Evolutionary conservation across 2,888 invertebrate genomes (phyloP).

Genomic region (Pherbina coryleti): DNA sequence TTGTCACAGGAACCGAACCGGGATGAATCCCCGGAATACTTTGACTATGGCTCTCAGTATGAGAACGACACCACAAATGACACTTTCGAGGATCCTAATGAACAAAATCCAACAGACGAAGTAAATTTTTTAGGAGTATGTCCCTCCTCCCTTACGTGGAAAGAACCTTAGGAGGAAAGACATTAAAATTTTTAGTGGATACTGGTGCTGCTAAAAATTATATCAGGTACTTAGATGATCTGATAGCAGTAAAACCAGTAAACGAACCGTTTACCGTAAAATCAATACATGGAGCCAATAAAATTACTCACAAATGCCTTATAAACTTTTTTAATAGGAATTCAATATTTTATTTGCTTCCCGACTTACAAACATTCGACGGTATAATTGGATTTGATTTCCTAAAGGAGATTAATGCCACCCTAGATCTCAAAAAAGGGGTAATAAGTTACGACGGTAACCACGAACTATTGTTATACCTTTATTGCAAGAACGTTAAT

Average conservation of each 20-base stretch:
- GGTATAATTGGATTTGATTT: background rate
- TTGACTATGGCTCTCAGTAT: too few species aligned
- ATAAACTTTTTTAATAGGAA: background rate
- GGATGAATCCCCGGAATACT: too few species aligned
- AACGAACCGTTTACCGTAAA: constrained; percentile 4
- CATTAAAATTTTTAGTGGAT: background rate
- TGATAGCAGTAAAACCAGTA: background rate
- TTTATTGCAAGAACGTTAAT: too few species aligned
- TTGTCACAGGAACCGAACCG: background rate
- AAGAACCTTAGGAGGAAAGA: background rate
- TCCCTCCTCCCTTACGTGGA: background rate
- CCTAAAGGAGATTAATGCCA: background rate
- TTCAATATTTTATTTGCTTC: background rate
- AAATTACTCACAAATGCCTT: background rate
- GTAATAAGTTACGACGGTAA: too few species aligned
- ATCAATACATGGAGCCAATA: background rate
- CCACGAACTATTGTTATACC: too few species aligned
- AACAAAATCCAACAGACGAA: background rate
- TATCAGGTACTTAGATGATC: background rate
- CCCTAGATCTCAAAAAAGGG: background rate
- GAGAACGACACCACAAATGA: too few species aligned
- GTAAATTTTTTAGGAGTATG: constrained; percentile 2
- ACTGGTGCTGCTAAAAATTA: background rate
- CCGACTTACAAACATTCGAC: background rate
- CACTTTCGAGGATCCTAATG: too few species aligned